Conservation (phyloP, 2,797 vertebrate species). For the Diplodus puntazzo region DNA sequence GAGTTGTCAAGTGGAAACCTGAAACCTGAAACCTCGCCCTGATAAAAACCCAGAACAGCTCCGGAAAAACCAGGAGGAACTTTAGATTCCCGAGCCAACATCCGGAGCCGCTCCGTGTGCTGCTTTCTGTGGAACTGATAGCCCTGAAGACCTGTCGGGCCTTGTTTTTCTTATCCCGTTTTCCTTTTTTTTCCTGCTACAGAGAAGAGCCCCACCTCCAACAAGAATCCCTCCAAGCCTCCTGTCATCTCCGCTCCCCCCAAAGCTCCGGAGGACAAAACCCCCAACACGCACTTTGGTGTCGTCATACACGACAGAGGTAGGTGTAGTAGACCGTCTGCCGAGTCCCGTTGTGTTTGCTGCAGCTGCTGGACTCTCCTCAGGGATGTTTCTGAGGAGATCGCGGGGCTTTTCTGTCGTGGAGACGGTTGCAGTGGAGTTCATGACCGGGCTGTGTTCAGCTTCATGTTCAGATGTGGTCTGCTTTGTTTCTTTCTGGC, state of each 20-base stretch:
- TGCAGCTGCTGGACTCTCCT: constrained; percentile 10
- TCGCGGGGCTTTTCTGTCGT: constrained; percentile 13
- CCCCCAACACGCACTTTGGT: constrained; percentile 88
- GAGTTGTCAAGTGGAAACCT: constrained; percentile 28
- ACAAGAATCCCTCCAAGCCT: constrained; percentile 89
- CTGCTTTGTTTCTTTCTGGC: constrained; percentile 59
- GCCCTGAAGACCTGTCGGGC: constrained; percentile 32
- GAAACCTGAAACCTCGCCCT: constrained; percentile 45
- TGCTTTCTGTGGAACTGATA: constrained; percentile 45
- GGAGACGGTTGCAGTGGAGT: constrained; percentile 15
- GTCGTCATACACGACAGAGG: constrained; percentile 91
- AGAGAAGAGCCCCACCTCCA: constrained; percentile 87
- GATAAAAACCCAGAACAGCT: constrained; percentile 42
- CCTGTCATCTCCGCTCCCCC: constrained; percentile 87
- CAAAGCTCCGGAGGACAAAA: constrained; percentile 86
- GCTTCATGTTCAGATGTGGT: constrained; percentile 51
- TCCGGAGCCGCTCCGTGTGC: constrained; percentile 37
- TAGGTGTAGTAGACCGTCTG: constrained; percentile 49
- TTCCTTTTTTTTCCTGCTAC: constrained; percentile 22
- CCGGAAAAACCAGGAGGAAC: constrained; percentile 41
- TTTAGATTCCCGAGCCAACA: constrained; percentile 54
- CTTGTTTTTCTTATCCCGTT: constrained; percentile 37
- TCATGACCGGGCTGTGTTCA: constrained; percentile 29
- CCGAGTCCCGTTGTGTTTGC: background rate
- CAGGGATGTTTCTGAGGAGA: constrained; percentile 29